A percentile compares a stretch with the other conserved stretches of the same genome.
phyloP scores from a whole-genome alignment of 2,797 vertebrate genomes.

The Platyrinchus mystaceus region DNA sequence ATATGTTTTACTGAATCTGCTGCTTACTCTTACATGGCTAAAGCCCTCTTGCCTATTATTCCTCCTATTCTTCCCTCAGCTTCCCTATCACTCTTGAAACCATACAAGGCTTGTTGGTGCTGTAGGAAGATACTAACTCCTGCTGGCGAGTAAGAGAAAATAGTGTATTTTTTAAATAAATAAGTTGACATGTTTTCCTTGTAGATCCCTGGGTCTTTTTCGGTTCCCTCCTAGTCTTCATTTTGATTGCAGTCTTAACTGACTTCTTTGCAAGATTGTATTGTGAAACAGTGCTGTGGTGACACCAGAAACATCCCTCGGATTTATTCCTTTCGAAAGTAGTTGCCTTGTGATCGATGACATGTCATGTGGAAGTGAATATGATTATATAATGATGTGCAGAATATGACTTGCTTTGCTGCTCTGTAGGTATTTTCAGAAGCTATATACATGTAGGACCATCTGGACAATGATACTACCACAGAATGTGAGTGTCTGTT shows the following conservation, averaged over 20 bases:
- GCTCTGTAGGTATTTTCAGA: constrained; percentile 23
- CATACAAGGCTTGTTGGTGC: background rate
- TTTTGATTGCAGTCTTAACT: background rate
- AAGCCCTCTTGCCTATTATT: background rate
- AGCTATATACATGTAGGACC: background rate
- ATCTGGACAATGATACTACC: background rate
- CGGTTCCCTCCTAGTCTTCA: background rate
- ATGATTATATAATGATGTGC: background rate
- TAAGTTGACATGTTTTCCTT: background rate
- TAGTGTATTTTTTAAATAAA: background rate
- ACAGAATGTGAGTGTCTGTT: background rate
- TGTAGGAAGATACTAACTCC: background rate
- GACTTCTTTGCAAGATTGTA: background rate
- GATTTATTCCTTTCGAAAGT: background rate
- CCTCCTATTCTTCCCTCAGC: background rate
- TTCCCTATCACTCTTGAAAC: background rate
- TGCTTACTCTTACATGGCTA: background rate
- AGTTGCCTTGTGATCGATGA: background rate
- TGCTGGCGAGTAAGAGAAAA: background rate
- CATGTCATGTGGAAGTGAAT: background rate
- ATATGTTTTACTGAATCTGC: background rate
- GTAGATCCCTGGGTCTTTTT: background rate
- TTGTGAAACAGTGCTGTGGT: background rate
- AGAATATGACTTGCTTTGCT: background rate
- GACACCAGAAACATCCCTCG: background rate